Evolutionary conservation across 2,113 vertebrate genomes (phyloP), one percentile per base, ranked within the genome.

Genomic region (human): DNA sequence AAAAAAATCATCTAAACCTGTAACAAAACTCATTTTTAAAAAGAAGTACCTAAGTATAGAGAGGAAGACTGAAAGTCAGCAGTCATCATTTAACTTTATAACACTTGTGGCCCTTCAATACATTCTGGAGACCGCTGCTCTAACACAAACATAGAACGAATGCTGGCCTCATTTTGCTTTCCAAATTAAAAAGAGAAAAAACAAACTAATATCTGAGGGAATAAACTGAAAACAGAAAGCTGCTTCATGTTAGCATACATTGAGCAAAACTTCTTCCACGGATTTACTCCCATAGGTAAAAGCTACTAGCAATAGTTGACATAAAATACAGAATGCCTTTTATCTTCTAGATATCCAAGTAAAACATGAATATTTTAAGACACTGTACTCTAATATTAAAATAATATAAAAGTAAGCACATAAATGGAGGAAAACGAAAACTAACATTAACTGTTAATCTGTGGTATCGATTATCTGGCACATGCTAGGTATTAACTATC

Each of bases 291-390:
- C 40, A 48, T 0, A 81, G 78, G 75, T 22, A 76, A 94, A 10
- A n/a, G 73, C 18, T 72, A 92, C 73, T 87, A 52, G 66, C 16
- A 90, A 97, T 66, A 70, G 66, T 35, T 90, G 86, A 96, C 80
- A 50, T 8, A 92, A 89, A 40, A 73, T 68, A 79, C 30, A 30
- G 68, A 93, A 22, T 64, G 52, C 66, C 88, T 84, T 40, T 50
- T 18, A 70, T 38, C 52, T 85, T 90, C 48, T 72, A 89, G 16
- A 66, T 50, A 94, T 8, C 30, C 70, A 89, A 50, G 76, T n/a
- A 88, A 78, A 84, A 73, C 35, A 57, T 2, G 14, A 27, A 20
- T 43, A 64, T 79, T 80, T 95, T 68, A 87, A 93, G 68, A 96
- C 18, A 91, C 8, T 81, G 38, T 61, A 75, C 55, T 91, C 11